A percentile compares a stretch with the other conserved stretches of the same genome.
phyloP scores from a whole-genome alignment of 64 coral and sea anemone genomes.

The Cladopsammia gracilis region DNA sequence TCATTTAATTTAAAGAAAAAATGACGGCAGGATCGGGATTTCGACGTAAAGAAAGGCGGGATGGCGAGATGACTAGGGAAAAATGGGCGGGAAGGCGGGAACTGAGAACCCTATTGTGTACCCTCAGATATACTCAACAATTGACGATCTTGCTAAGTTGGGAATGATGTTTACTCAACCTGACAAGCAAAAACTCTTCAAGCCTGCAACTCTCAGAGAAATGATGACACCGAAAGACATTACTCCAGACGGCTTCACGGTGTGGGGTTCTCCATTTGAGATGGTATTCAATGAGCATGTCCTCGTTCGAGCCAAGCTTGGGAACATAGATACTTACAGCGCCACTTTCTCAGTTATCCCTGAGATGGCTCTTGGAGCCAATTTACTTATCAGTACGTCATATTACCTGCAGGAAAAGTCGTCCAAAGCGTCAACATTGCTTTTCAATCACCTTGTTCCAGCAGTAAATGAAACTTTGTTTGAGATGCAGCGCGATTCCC shows the following conservation, averaged over 20 bases:
- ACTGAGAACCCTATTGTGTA: no score
- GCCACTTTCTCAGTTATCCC: neutral
- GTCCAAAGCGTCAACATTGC: neutral
- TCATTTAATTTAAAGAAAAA: no score
- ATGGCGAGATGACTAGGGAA: no score
- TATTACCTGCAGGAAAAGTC: neutral
- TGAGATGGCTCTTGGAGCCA: neutral
- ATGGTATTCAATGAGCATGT: conserved; percentile 23
- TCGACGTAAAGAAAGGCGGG: no score
- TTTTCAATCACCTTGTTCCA: conserved; percentile 1
- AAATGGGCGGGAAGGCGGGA: no score
- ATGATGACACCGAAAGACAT: conserved; percentile 38
- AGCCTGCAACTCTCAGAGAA: conserved; percentile 42
- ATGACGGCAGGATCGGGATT: no score
- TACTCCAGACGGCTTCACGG: conserved; percentile 24
- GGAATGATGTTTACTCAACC: conserved; percentile 59
- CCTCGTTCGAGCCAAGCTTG: no score
- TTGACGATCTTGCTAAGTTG: conserved; percentile 59
- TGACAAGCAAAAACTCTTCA: conserved; percentile 13
- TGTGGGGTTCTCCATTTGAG: conserved; percentile 67
- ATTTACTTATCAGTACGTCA: neutral
- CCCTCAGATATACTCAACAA: conserved; percentile 72
- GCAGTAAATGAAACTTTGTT: conserved; percentile 42
- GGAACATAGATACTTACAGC: no score
- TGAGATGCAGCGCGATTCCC: neutral